Evolutionary conservation across 2,888 invertebrate genomes (phyloP).

Genomic region (Habrosyne pyritoides): DNA sequence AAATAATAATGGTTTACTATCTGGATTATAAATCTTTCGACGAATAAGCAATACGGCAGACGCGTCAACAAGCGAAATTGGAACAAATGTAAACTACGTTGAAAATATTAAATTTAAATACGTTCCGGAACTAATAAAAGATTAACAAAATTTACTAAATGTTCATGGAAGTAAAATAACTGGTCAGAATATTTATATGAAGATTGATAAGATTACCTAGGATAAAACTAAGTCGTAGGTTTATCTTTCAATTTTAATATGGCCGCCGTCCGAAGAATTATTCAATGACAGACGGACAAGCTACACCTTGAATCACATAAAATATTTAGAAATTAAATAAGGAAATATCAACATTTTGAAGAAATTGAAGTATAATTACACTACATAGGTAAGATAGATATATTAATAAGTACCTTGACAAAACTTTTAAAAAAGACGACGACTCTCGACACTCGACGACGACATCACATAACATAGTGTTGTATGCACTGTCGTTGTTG

Average conservation of each 20-base stretch:
- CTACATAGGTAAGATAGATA: no score
- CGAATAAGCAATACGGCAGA: constrained; percentile 37
- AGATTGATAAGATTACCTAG: constrained; percentile 58
- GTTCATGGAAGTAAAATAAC: constrained; percentile 10
- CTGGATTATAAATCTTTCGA: constrained; percentile 17
- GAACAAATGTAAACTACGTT: constrained; percentile 37
- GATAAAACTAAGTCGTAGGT: constrained; percentile 60
- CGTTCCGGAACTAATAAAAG: constrained; percentile 31
- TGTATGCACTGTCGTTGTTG: no score
- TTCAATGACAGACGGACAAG: constrained; percentile 31
- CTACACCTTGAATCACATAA: constrained; percentile 5
- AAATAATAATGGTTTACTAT: constrained; percentile 21
- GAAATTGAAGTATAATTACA: constrained; percentile 16
- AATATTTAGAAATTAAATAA: constrained; percentile 8
- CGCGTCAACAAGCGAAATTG: constrained; percentile 76
- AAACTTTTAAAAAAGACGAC: constrained; percentile 80
- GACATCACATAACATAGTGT: constrained; percentile 59
- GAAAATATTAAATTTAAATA: constrained; percentile 19
- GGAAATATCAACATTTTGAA: constrained; percentile 19
- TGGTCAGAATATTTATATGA: constrained; percentile 24
- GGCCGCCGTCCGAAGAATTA: constrained; percentile 59
- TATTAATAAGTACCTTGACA: constrained; percentile 68
- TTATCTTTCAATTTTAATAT: constrained; percentile 68
- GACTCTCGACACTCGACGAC: constrained; percentile 79
- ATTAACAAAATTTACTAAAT: constrained; percentile 12